Base-by-base conservation (phyloP, 2,888 invertebrate species). In the Eupithecia subfuscata region DNA sequence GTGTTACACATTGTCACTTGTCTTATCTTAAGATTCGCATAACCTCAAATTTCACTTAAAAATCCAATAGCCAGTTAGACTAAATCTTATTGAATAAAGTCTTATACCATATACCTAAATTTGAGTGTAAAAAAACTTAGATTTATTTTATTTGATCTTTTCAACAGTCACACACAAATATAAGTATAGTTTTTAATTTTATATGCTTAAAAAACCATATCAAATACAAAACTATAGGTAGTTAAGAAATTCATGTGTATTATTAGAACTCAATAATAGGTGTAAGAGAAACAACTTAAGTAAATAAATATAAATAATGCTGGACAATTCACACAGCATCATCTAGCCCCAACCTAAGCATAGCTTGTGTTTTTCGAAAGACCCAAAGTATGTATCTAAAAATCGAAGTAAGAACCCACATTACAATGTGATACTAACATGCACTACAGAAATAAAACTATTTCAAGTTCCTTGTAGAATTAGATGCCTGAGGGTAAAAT, bases 1-100 rank as follows among this genome's bases (percentile, higher is more conserved):
- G 40, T 70, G 56, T 70, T 43, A 12, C 12, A 43, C 43, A 43
- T 14, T 14, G 14, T 43, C 43, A 43, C 43, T 43, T 37, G 6
- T 37, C 37, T 37, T 30, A 1, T 30, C 30, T 30, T 11, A 11
- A 65, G 37, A 2, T n/a, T n/a, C 37, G 7, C n/a, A 11, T 64
- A 64, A 64, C 64, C 64, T 64, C 34, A 34, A 64, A 64, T 64
- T 9, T 9, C 34, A 34, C 30, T 16, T 64, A 34, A 64, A 64
- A 34, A 11, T 18, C 22, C 14, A 34, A 30, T 64, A 64, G 12
- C 25, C 12, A 25, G 22, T 25, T 6, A 25, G 60, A 12, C 14
- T 56, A 22, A 34, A 34, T 64, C 64, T 64, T 64, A 34, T 64
- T 64, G 9, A 18, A 63, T 30, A 30, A 63, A 16, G n/a, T n/a